phyloP scores from a whole-genome alignment of 2,888 invertebrate genomes.

The Stictocephala bisonia region DNA sequence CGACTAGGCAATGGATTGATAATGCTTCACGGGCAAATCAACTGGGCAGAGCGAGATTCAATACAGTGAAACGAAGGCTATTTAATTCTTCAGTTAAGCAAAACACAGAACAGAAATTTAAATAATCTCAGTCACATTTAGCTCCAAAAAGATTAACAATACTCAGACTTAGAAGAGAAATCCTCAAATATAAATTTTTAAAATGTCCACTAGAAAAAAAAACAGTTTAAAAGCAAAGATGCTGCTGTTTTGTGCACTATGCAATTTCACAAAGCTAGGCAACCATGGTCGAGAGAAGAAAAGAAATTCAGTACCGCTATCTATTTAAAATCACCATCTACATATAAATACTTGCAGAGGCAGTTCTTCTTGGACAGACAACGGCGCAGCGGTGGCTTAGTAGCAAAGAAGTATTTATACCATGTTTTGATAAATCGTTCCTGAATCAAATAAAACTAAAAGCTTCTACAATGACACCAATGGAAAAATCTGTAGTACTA shows the following conservation, averaged over 20 bases:
- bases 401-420: conserved; percentile 51
- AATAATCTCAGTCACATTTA: too few relatives aligned
- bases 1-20: neutral
- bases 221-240: conserved; percentile 42
- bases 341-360: conserved; percentile 56
- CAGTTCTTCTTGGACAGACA: conserved; percentile 56
- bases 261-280: conserved; percentile 53
- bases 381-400: conserved; percentile 58
- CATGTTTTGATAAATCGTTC: conserved; percentile 56
- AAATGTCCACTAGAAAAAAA: neutral
- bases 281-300: conserved; percentile 57
- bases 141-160: too few relatives aligned
- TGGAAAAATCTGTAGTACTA: conserved; percentile 54
- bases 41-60: neutral
- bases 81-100: too few relatives aligned
- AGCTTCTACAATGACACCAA: conserved; percentile 55
- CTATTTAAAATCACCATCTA: conserved; percentile 60
- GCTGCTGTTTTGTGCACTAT: conserved; percentile 51
- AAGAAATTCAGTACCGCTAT: conserved; percentile 58
- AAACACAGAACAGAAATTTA: too few relatives aligned
- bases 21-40: neutral
- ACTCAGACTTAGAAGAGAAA: too few relatives aligned
- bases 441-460: conserved; percentile 54
- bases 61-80: too few relatives aligned
- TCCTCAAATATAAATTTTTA: neutral